Base-by-base conservation (phyloP, 2,888 invertebrate species). In the Amblyteles armatorius region DNA sequence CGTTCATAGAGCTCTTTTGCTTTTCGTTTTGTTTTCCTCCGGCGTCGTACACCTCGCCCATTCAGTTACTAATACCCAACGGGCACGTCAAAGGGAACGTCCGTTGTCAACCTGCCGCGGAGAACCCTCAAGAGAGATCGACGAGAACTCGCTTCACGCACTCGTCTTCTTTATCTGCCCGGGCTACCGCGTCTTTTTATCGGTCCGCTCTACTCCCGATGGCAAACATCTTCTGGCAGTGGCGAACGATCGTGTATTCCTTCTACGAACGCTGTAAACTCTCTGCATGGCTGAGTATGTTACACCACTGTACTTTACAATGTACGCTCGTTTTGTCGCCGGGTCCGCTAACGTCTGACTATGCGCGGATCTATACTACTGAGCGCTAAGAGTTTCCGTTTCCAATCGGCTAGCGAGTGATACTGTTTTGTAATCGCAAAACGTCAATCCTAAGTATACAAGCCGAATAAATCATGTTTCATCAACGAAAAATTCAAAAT, bases 41-140 rank as follows among this genome's bases (percentile, higher is more conserved):
- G 22, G 5, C n/a, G 19, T 9, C 44, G 50, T 55, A 57, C 13
- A 19, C 52, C 29, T 67, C 76, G 50, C 40, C 67, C 79, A 82
- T 84, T 79, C 71, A 60, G 33, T 71, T 72, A 55, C 65, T 74
- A 76, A 57, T 67, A 60, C 69, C 77, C 68, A 26, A 78, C 65
- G 29, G 63, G 22, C 40, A 60, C 71, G 44, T 78, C 73, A 81
- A 65, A 78, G 36, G 36, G 36, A 60, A 7, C 19, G n/a, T 55
- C 16, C 9, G n/a, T 44, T 69, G 29, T 71, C 44, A 36, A 36
- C 33, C 13, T 48, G 1, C 60, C 13, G 36, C 16, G 63, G 11
- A 48, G 50, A 74, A 48, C 33, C 55, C 63, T 74, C 29, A n/a
- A 65, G 74, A n/a, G 74, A 19, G 60, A 33, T 74, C 74, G 44